Percentiles rank a stretch among this genome's conserved stretches.
phyloP scores from a whole-genome alignment of 2,113 vertebrate species.

The Etia nguti region DNA sequence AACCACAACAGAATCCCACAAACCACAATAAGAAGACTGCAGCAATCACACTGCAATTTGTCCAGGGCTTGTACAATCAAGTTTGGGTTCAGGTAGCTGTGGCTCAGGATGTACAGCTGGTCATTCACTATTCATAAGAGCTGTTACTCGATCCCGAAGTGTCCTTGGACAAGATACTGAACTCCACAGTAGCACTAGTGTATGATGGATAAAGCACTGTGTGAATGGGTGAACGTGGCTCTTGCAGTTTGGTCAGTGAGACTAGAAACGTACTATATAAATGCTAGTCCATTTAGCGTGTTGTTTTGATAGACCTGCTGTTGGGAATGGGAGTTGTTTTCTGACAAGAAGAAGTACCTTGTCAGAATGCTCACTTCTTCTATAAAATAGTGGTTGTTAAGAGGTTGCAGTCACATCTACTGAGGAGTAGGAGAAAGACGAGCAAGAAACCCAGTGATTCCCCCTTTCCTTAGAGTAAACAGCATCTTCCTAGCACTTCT shows the following conservation, averaged over 20 bases:
- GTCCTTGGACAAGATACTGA: not conserved
- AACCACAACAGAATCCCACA: not conserved
- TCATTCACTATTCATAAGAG: not conserved
- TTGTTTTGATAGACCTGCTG: not conserved
- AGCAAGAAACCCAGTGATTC: not conserved
- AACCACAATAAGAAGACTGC: not conserved
- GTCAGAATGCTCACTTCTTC: not conserved
- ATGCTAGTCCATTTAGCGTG: not conserved
- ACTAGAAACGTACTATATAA: not conserved
- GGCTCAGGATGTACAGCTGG: not conserved
- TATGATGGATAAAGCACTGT: not conserved
- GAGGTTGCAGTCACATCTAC: not conserved
- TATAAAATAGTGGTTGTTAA: constrained; percentile 4
- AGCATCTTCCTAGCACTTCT: constrained; percentile 23
- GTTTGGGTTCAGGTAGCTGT: not conserved
- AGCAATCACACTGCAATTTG: not conserved
- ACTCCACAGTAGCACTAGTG: not conserved
- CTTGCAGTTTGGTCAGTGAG: not conserved
- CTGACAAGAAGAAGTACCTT: not conserved
- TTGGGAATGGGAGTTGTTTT: not conserved
- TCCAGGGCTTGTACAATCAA: not conserved
- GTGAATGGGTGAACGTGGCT: not conserved
- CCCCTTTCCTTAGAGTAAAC: constrained; percentile 25
- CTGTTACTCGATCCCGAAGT: not conserved
- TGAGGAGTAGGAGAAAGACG: not conserved